Conservation (phyloP, 92 coral and sea anemone species). For the Meandrina meandrites region DNA sequence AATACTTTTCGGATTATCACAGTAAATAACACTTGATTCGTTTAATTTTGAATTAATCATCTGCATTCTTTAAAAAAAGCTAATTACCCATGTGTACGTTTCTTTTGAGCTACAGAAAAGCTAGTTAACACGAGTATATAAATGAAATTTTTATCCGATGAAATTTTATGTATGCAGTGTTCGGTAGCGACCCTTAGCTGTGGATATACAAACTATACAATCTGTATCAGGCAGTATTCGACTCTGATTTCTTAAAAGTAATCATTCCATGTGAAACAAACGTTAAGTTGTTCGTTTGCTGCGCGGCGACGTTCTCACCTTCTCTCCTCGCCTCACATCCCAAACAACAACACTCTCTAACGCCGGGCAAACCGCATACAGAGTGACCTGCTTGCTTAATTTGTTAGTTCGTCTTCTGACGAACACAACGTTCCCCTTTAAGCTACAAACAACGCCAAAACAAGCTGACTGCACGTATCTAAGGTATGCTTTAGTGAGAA, state of each 20-base stretch:
- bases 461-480: conserved; percentile 77
- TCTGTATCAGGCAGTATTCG: not conserved
- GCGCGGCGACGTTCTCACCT: too few species aligned
- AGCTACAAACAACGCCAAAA: conserved; percentile 87
- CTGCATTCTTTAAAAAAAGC: too few species aligned
- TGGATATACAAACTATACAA: not conserved
- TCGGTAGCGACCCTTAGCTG: not conserved
- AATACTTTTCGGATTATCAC: too few species aligned
- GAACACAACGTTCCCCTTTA: conserved; percentile 78
- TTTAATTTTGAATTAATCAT: too few species aligned
- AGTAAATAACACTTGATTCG: too few species aligned
- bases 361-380: conserved; percentile 73
- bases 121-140: too few species aligned
- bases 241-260: not conserved
- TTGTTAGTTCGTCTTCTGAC: conserved; percentile 47
- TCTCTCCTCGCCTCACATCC: conserved; percentile 89
- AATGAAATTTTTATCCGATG: not conserved
- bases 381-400: conserved; percentile 33
- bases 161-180: not conserved
- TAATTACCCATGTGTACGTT: too few species aligned
- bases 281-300: too few species aligned
- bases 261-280: too few species aligned
- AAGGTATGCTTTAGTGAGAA: conserved; percentile 87
- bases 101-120: too few species aligned
- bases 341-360: conserved; percentile 86